Base-by-base conservation (phyloP, 2,113 vertebrate species). In the Spheniscus mendiculus region DNA sequence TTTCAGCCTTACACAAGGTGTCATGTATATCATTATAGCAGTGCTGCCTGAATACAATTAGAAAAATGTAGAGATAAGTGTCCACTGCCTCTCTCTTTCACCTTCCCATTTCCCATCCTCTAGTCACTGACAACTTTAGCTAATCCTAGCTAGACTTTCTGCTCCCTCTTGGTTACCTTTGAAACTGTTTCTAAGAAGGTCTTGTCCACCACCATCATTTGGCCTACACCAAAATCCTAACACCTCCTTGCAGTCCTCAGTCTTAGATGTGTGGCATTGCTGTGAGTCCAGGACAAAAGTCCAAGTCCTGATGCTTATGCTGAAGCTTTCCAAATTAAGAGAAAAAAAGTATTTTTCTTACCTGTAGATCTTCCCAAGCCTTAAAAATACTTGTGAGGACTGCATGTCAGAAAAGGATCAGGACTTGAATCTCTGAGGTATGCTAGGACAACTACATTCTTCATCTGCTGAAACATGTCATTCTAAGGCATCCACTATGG, bases 191-290 rank as follows among this genome's bases (percentile, higher is more conserved):
- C 29, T 85, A 45, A 79, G 50, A 77, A 65, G 8, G 10, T 73
- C 0, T 0, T 42, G 15, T 30, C n/a, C 27, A 63, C 50, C 0
- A 3, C 13, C 29, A 45, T 27, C 11, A 36, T 58, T 63, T 11
- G 29, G 42, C 21, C 42, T 62, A 42, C 9, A 91, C 11, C 61
- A 86, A 79, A 85, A 70, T 85, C 45, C 19, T n/a, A 53, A 16
- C 12, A 85, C 25, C 50, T 45, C 16, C 16, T 73, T 76, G 36
- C 61, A 84, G 30, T 16, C 8, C 27, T 58, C 40, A 40, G 23
- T 58, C 27, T 44, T 56, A 87, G 36, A 49, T 2, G 2, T 32
- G 16, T 59, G 62, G 19, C 49, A 55, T 12, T 83, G 47, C 40
- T 58, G 5, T 53, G 50, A 90, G 21, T 42, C 22, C 3, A 3